Evolutionary conservation across 92 coral and sea anemone species (phyloP).

Genomic region (Parazoanthus darwini): DNA sequence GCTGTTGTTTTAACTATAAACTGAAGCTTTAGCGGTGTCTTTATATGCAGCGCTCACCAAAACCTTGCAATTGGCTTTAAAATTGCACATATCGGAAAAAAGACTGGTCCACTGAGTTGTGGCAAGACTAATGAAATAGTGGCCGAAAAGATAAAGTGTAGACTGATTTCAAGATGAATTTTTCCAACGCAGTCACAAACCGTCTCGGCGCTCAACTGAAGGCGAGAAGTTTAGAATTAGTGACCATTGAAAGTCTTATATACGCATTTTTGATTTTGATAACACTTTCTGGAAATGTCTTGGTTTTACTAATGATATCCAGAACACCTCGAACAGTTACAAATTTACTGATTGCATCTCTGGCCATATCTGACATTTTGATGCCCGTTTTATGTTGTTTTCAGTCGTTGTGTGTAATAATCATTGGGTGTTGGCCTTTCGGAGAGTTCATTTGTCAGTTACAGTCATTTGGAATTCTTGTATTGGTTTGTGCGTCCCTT

Average conservation of each 20-base stretch:
- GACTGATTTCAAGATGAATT: background rate
- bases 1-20: too few relatives aligned
- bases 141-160: too few relatives aligned
- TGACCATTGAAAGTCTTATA: constrained; percentile 39
- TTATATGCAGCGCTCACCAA: too few relatives aligned
- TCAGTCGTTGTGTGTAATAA: constrained; percentile 44
- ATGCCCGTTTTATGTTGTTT: constrained; percentile 7
- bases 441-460: constrained; percentile 79
- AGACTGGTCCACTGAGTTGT: background rate
- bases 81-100: background rate
- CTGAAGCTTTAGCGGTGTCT: too few relatives aligned
- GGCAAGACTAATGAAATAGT: background rate
- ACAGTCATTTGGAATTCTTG: constrained; percentile 68
- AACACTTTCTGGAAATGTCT: constrained; percentile 24
- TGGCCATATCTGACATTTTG: constrained; percentile 19
- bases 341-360: constrained; percentile 13
- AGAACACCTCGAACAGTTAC: background rate
- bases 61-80: background rate
- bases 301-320: background rate
- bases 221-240: constrained; percentile 33
- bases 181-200: background rate
- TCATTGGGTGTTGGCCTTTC: constrained; percentile 66
- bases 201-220: background rate
- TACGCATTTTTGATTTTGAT: constrained; percentile 5
- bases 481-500: constrained; percentile 72